Conservation (phyloP, 2,113 vertebrate genomes). For the Gallinago media region DNA sequence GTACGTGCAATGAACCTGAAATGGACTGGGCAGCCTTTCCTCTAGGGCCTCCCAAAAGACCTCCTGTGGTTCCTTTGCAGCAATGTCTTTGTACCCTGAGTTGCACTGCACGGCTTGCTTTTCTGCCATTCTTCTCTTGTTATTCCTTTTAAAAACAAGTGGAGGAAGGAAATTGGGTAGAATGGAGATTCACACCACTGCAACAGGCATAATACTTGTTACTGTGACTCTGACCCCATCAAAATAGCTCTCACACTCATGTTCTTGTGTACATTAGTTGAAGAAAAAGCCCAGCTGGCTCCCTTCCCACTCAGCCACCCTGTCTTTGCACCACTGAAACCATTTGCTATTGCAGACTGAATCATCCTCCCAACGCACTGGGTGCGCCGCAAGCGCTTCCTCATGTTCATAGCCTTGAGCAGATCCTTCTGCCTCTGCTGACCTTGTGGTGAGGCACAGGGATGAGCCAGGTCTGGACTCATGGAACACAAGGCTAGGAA, state of each 20-base stretch:
- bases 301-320: not conserved
- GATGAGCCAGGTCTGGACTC: rapidly evolving
- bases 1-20: rapidly evolving
- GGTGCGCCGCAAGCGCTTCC: rapidly evolving
- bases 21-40: not conserved
- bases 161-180: not conserved
- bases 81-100: not conserved
- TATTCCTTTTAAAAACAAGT: not conserved
- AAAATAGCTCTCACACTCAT: not conserved
- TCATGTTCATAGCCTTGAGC: rapidly evolving
- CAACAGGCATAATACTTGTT: not conserved
- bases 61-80: rapidly evolving
- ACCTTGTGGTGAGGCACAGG: not conserved
- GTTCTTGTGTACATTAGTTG: not conserved
- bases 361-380: not conserved
- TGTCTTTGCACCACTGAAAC: not conserved
- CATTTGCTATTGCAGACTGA: not conserved
- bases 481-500: rapidly evolving
- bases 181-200: not conserved
- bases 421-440: rapidly evolving
- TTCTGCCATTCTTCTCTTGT: not conserved
- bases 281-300: slow-evolving; percentile 7
- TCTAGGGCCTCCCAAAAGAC: not conserved
- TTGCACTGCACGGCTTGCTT: rapidly evolving
- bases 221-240: not conserved